These are phyloP conservation scores for Orchesella flavescens DNA, from an alignment of 2,888 invertebrate species.

Conservation along the genomic window DNA sequence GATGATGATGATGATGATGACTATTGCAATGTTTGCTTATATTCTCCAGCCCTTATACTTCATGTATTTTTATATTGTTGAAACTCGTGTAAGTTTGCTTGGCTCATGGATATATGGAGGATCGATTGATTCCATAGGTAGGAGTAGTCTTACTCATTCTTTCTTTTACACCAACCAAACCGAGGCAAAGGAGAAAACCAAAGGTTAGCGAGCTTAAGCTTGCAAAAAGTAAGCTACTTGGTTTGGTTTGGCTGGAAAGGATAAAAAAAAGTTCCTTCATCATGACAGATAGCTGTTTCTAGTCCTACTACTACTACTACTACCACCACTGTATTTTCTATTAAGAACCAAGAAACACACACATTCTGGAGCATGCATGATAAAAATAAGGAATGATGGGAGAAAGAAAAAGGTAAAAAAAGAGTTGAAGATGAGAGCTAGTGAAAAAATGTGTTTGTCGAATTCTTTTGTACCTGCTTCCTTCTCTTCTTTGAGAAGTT, in stretches of 20 bases:
- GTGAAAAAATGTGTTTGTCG: slow-evolving; percentile 6
- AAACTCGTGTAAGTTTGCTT: too few species aligned
- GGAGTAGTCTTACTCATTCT: neutral
- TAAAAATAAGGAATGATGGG: slow-evolving; percentile 2
- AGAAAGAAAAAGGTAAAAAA: slow-evolving; percentile 4
- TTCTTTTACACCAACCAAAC: neutral
- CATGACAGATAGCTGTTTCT: neutral
- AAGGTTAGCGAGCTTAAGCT: slow-evolving; percentile 16
- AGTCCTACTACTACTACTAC: too few species aligned
- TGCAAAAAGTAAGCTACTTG: neutral
- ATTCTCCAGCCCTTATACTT: neutral
- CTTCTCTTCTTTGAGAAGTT: neutral
- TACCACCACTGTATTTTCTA: neutral
- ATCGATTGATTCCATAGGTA: slow-evolving; percentile 58
- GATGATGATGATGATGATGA: slow-evolving; percentile 2
- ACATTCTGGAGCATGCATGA: neutral
- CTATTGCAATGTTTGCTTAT: slow-evolving; percentile 39
- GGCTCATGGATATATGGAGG: slow-evolving; percentile 8
- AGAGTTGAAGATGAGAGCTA: neutral
- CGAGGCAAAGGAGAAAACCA: slow-evolving; percentile 32
- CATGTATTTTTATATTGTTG: too few species aligned
- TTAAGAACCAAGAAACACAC: neutral
- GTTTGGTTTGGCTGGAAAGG: neutral
- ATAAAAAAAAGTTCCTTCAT: neutral
- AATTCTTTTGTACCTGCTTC: slow-evolving; percentile 2